Conservation (phyloP, 2,113 vertebrate genomes). For the Pachypanchax playfairii region DNA sequence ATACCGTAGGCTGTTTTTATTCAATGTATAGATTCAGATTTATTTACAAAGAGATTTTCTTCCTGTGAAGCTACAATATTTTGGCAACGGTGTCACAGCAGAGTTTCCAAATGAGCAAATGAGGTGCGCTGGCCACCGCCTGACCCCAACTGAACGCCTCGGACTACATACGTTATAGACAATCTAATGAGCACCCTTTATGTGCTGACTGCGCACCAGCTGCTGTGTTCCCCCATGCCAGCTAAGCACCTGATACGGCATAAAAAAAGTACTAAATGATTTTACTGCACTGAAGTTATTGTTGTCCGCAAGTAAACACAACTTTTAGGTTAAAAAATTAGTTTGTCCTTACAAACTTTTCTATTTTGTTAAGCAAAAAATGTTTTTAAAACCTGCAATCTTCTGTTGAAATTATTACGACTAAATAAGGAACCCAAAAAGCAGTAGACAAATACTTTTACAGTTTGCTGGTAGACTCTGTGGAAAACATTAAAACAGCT, state of each 20-base stretch:
- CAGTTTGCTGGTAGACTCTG: neutral
- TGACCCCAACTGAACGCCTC: conserved; percentile 17
- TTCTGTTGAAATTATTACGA: neutral
- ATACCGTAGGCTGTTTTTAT: neutral
- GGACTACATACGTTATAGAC: conserved; percentile 7
- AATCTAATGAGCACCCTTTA: conserved; percentile 11
- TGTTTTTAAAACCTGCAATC: neutral
- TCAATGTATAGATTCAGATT: neutral
- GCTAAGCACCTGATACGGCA: neutral
- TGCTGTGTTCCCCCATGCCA: conserved; percentile 7
- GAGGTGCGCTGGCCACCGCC: neutral
- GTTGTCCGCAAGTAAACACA: neutral
- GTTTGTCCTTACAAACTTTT: neutral
- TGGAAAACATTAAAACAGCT: neutral
- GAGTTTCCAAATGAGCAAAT: conserved; percentile 24
- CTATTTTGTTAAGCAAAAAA: neutral
- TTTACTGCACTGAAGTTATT: neutral
- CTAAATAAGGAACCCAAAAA: neutral
- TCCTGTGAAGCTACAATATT: neutral
- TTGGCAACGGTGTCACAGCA: conserved; percentile 7
- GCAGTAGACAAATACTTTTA: neutral
- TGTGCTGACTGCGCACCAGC: conserved; percentile 11
- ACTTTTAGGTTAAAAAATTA: too few relatives aligned
- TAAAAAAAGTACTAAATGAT: neutral
- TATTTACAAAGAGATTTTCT: neutral